A percentile compares a stretch with the other conserved stretches of the same genome.
These are phyloP conservation scores for Therioaphis trifolii DNA, from an alignment of 2,888 invertebrate species.

Conservation along the genomic window DNA sequence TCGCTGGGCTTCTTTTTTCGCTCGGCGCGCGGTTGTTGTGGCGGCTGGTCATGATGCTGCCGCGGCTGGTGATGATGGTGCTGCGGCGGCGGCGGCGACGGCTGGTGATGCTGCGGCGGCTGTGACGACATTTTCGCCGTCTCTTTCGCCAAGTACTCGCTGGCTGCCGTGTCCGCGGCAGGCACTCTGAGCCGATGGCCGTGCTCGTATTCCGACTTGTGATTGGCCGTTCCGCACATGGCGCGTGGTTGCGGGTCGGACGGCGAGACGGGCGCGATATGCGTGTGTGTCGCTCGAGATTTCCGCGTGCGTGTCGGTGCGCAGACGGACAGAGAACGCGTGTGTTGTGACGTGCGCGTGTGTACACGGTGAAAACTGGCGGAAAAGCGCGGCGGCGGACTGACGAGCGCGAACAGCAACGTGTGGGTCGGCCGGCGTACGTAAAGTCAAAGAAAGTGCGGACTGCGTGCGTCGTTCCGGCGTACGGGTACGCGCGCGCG, in stretches of 20 bases:
- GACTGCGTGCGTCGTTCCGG: too few relatives aligned
- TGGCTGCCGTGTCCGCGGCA: constrained; percentile 28
- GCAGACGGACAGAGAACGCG: too few relatives aligned
- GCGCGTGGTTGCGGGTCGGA: too few relatives aligned
- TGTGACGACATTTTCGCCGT: background rate
- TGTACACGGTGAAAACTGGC: background rate
- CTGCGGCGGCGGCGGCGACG: background rate
- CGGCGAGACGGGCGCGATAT: too few relatives aligned
- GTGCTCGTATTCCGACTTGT: constrained; percentile 34
- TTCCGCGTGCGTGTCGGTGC: too few relatives aligned
- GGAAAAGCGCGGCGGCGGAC: background rate
- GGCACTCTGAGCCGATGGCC: constrained; percentile 34
- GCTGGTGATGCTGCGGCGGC: background rate
- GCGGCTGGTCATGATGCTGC: background rate
- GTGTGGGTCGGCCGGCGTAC: background rate
- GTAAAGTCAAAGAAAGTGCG: background rate
- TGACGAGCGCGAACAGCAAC: background rate
- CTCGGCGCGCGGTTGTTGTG: background rate
- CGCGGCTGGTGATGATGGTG: background rate
- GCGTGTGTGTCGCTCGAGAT: too few relatives aligned
- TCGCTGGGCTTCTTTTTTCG: constrained; percentile 29
- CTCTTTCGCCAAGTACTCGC: constrained; percentile 10
- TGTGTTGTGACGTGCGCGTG: too few relatives aligned
- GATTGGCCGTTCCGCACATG: constrained; percentile 50
- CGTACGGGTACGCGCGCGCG: too few relatives aligned